Evolutionary conservation across 1,140 invertebrate species (phyloP).

Genomic region (Streblospio benedicti): DNA sequence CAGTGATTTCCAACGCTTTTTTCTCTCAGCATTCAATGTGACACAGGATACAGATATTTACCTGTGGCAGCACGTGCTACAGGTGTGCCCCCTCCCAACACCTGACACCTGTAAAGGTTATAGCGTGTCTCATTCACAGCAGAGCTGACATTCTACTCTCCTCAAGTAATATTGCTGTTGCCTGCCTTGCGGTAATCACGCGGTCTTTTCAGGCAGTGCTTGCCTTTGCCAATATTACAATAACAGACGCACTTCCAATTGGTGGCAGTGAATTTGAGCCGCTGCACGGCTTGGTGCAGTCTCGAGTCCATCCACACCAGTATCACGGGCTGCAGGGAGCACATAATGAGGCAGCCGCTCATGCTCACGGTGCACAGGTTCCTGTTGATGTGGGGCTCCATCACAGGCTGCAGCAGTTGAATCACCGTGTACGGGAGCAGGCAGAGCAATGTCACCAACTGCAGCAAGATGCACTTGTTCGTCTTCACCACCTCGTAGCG

Average conservation of each 20-base stretch:
- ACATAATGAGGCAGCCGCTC: background rate
- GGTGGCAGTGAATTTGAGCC: background rate
- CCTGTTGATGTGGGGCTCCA: background rate
- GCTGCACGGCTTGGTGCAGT: background rate
- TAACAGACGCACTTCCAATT: conserved; percentile 7
- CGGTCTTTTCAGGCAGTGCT: background rate
- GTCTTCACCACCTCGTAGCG: too few relatives aligned
- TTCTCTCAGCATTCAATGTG: too few relatives aligned
- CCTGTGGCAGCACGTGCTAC: too few relatives aligned
- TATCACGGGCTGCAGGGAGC: background rate
- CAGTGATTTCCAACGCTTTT: too few relatives aligned
- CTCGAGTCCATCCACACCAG: background rate
- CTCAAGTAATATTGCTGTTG: too few relatives aligned
- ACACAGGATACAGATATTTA: too few relatives aligned
- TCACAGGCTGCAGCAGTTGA: background rate
- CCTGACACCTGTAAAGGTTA: too few relatives aligned
- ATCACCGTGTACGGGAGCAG: background rate
- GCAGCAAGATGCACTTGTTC: background rate
- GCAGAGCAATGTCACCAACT: background rate
- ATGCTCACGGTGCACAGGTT: background rate
- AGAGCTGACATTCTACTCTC: too few relatives aligned
- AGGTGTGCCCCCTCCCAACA: too few relatives aligned
- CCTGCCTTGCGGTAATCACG: too few relatives aligned
- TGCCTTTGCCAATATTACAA: conserved; percentile 5
- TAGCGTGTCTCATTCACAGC: too few relatives aligned